These are phyloP conservation scores for Sphaerophoria rueppellii DNA, from an alignment of 2,888 invertebrate genomes.

Conservation along the genomic window DNA sequence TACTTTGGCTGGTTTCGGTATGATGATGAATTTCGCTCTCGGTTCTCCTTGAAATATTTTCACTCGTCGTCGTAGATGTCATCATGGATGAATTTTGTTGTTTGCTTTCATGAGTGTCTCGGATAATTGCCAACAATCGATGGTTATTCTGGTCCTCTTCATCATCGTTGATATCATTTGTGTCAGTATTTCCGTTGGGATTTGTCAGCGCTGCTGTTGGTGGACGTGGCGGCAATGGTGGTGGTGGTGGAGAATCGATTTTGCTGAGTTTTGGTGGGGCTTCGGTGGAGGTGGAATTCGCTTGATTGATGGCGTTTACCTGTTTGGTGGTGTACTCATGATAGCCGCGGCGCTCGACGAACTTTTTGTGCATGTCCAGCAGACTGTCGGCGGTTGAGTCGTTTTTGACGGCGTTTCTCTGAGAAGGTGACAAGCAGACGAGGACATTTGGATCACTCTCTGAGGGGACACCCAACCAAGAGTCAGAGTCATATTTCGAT, in stretches of 20 bases:
- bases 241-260: conserved; percentile 79
- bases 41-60: conserved; percentile 80
- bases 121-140: conserved; percentile 86
- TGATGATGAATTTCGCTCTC: conserved; percentile 73
- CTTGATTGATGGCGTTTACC: conserved; percentile 77
- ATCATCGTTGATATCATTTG: conserved; percentile 76
- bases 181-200: conserved; percentile 61
- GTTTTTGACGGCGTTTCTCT: conserved; percentile 82
- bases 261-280: conserved; percentile 78
- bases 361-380: conserved; percentile 88
- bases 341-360: conserved; percentile 86
- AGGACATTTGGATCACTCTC: conserved; percentile 85
- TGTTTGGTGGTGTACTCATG: conserved; percentile 82
- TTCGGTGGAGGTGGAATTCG: conserved; percentile 75
- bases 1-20: conserved; percentile 41
- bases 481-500: conserved; percentile 76
- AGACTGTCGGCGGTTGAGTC: conserved; percentile 84
- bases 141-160: conserved; percentile 81
- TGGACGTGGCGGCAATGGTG: conserved; percentile 79
- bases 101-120: conserved; percentile 80
- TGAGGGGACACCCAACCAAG: conserved; percentile 86
- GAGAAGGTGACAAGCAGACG: conserved; percentile 89
- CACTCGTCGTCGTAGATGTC: conserved; percentile 77
- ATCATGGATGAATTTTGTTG: conserved; percentile 65
- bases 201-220: conserved; percentile 70